Evolutionary conservation across 2,888 invertebrate species (phyloP).

Genomic region (Cephus pulcher): DNA sequence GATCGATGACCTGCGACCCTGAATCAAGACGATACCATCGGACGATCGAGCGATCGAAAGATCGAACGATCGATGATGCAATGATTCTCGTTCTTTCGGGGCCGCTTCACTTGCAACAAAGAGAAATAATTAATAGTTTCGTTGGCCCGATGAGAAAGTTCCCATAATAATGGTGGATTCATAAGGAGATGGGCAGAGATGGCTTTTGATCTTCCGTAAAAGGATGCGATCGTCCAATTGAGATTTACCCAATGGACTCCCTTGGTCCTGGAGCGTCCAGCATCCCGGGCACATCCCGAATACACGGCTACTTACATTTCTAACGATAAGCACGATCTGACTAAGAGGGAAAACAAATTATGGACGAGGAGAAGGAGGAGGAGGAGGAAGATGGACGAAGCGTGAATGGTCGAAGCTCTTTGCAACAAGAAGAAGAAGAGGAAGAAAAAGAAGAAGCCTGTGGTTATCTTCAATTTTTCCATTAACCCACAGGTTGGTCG

Average conservation of each 20-base stretch:
- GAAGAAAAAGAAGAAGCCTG: conserved; percentile 10
- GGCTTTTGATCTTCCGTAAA: conserved; percentile 22
- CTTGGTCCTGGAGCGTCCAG: background rate
- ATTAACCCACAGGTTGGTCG: conserved; percentile 54
- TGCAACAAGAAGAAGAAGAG: conserved; percentile 33
- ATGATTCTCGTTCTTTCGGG: conserved; percentile 18
- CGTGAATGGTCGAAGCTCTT: conserved; percentile 47
- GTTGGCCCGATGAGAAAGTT: conserved; percentile 21
- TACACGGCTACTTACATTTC: background rate
- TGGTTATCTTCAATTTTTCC: conserved; percentile 54
- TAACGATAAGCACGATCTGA: background rate
- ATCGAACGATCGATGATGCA: conserved; percentile 31
- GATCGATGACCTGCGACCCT: conserved; percentile 8
- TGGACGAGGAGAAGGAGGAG: background rate
- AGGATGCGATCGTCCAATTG: background rate
- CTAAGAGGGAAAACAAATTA: conserved; percentile 8
- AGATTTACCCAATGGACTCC: background rate
- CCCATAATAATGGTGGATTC: conserved; percentile 22
- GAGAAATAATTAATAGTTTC: conserved; percentile 24
- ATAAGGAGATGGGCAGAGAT: conserved; percentile 20
- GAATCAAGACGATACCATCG: conserved; percentile 9
- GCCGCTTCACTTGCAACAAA: conserved; percentile 24
- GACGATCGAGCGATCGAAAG: conserved; percentile 26
- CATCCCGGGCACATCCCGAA: background rate
- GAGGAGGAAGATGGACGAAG: conserved; percentile 2